A percentile compares a stretch with the other conserved stretches of the same genome.
These are phyloP conservation scores for Sebastes itinus DNA, from an alignment of 2,797 vertebrate species.

Conservation along the genomic window DNA sequence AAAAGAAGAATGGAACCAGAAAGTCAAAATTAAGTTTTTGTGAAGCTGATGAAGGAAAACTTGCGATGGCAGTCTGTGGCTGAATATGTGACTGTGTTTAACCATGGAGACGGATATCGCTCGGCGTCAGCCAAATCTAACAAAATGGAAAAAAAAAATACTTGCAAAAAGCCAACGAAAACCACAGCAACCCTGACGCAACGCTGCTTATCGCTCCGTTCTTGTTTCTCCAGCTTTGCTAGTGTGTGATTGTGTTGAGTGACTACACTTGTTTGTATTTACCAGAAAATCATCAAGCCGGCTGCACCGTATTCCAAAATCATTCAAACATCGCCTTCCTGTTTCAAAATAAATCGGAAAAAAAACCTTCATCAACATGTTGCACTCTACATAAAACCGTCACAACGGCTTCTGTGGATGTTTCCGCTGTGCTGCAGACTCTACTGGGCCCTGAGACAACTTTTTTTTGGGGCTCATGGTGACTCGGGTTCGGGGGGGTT, in stretches of 20 bases:
- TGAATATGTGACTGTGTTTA: constrained; percentile 52
- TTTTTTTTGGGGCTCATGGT: neutral
- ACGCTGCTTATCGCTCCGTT: constrained; percentile 57
- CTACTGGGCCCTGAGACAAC: neutral
- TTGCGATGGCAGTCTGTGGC: constrained; percentile 29
- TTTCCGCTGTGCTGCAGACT: constrained; percentile 2
- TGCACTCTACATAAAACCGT: neutral
- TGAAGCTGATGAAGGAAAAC: constrained; percentile 25
- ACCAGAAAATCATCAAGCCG: constrained; percentile 16
- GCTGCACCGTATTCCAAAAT: neutral
- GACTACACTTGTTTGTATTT: constrained; percentile 50
- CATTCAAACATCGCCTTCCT: constrained; percentile 16
- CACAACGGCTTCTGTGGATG: constrained; percentile 20
- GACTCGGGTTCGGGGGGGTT: neutral
- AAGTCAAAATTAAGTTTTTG: neutral
- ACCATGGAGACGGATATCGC: constrained; percentile 18
- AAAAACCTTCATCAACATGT: neutral
- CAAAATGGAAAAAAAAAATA: neutral
- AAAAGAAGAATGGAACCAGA: neutral
- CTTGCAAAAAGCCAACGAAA: constrained; percentile 24
- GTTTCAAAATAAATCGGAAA: constrained; percentile 1
- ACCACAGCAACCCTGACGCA: constrained; percentile 12
- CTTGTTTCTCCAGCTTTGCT: constrained; percentile 63
- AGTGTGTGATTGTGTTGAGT: constrained; percentile 60
- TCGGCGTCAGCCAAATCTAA: constrained; percentile 33